Evolutionary conservation across 2,888 invertebrate species (phyloP), one percentile per base, ranked within the genome.

Genomic region (Acrobasis suavella): DNA sequence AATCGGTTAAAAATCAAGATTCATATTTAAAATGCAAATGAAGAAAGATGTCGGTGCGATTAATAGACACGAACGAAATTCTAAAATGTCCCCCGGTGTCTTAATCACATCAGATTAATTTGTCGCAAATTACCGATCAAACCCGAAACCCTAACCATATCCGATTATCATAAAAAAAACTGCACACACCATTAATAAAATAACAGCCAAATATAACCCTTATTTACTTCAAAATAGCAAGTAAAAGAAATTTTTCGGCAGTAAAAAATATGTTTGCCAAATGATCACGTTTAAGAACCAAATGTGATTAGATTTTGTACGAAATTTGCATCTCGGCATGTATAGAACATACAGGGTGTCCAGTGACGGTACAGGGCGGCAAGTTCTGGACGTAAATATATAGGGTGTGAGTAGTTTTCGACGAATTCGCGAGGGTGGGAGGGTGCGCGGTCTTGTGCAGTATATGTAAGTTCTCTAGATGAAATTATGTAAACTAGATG

Each of bases 391-490:
- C 80, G 80, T 84, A 85, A 87, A 86, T 87, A 85, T 83, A 78
- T 82, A 70, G 78, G 75, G 87, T 87, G 87, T 82, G 89, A 80
- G 85, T 89, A 89, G 89, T 89, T 87, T 87, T 82, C 83, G 83
- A 75, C 78, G 77, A 82, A 82, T 76, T 83, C 86, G 87, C 86
- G 84, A 81, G 80, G 79, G 87, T 85, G 89, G 85, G 87, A 79
- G 87, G 83, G 74, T 72, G 71, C 69, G 78, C 72, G 72, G 69
- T 70, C 69, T 71, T 64, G 42, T 64, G 62, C 49, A 84, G 89
- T 81, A 83, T 69, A 86, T 60, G 70, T 14, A 14, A 67, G 65
- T 65, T 63, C 54, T 62, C n/a, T 52, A 78, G 72, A 82, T 71
- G 51, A 62, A 62, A 60, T 65, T 16, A 8, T 32, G 32, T 32